Evolutionary conservation across 2,888 invertebrate species (phyloP).

Genomic region (Baronia brevicornis): DNA sequence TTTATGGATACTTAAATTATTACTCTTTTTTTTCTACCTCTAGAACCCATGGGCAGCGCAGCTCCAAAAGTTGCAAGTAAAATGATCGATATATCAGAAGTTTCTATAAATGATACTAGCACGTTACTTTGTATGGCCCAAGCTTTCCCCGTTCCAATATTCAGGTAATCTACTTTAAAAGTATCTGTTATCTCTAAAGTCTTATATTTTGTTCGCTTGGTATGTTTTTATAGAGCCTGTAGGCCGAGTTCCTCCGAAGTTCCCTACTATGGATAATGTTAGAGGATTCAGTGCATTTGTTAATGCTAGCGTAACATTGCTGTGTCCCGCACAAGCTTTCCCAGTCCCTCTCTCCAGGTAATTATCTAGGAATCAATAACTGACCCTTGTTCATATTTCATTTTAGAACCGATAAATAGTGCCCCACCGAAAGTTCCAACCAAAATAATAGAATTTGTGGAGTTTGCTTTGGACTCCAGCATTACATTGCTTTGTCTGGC

Average conservation of each 20-base stretch:
- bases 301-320: slow-evolving; percentile 76
- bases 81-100: slow-evolving; percentile 66
- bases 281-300: slow-evolving; percentile 68
- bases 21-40: slow-evolving; percentile 29
- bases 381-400: slow-evolving; percentile 30
- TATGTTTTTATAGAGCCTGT: slow-evolving; percentile 68
- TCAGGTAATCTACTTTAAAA: slow-evolving; percentile 70
- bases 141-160: slow-evolving; percentile 79
- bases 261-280: slow-evolving; percentile 81
- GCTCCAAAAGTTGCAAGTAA: slow-evolving; percentile 79
- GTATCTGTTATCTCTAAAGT: slow-evolving; percentile 11
- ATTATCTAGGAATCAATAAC: slow-evolving; percentile 26
- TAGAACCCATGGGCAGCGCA: slow-evolving; percentile 83
- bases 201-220: slow-evolving; percentile 20
- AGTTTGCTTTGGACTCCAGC: slow-evolving; percentile 57
- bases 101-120: slow-evolving; percentile 40
- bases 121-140: slow-evolving; percentile 79
- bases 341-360: slow-evolving; percentile 80
- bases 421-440: slow-evolving; percentile 80
- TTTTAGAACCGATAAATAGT: slow-evolving; percentile 82
- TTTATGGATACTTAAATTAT: slow-evolving; percentile 18
- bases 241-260: slow-evolving; percentile 80
- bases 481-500: slow-evolving; percentile 81
- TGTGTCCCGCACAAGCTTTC: slow-evolving; percentile 83
- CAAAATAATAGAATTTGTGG: slow-evolving; percentile 65